Evolutionary conservation across 2,888 invertebrate genomes (phyloP).

Genomic region (Acronicta aceris): DNA sequence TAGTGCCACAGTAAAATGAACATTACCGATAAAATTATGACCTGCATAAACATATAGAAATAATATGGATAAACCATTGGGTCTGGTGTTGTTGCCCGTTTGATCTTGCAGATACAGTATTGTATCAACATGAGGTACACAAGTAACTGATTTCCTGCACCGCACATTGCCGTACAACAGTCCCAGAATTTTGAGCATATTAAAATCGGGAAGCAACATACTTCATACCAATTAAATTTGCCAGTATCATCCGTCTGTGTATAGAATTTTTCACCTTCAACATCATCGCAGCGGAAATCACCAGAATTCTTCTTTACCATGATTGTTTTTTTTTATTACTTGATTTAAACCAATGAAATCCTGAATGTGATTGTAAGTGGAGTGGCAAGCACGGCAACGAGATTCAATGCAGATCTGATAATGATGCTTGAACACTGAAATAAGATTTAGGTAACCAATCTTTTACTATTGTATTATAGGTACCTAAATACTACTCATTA

Average conservation of each 20-base stretch:
- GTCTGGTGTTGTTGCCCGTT: not conserved
- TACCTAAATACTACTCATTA: too few species aligned
- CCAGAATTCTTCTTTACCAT: not conserved
- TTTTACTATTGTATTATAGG: too few species aligned
- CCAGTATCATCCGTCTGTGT: not conserved
- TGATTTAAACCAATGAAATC: not conserved
- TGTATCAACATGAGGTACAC: constrained; percentile 2
- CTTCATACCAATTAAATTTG: constrained; percentile 4
- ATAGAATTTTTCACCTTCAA: not conserved
- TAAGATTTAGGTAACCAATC: not conserved
- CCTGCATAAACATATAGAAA: constrained; percentile 29
- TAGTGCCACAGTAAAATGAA: constrained; percentile 7
- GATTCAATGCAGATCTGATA: too few species aligned
- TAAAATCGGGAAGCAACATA: constrained; percentile 25
- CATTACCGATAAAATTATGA: not conserved
- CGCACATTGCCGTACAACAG: not conserved
- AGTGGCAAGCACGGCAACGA: too few species aligned
- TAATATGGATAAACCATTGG: constrained; percentile 23
- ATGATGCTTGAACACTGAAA: not conserved
- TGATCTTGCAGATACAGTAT: constrained; percentile 24
- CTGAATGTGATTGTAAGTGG: too few species aligned
- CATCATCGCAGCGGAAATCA: not conserved
- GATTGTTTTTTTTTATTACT: not conserved
- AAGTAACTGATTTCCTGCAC: constrained; percentile 10
- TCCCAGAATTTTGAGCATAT: constrained; percentile 9